Evolutionary conservation across 2,888 invertebrate genomes (phyloP).

Genomic region (Anthophora plumipes): DNA sequence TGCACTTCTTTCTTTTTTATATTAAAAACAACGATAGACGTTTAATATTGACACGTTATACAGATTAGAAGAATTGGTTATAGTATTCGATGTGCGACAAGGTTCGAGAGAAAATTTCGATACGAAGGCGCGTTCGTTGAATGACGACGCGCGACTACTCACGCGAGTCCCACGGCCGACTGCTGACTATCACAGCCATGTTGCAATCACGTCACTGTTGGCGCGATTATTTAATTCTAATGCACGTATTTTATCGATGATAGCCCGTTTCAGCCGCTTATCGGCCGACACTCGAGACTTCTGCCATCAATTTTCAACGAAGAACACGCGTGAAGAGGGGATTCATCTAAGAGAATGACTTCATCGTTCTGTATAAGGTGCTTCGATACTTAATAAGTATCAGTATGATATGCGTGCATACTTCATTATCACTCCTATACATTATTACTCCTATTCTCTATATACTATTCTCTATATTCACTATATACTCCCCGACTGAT

Average conservation of each 20-base stretch:
- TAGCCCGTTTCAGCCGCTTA: background rate
- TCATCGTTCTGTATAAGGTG: background rate
- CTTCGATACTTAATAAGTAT: too few species aligned
- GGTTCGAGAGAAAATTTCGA: background rate
- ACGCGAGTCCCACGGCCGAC: constrained; percentile 46
- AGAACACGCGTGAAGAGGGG: background rate
- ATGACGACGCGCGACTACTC: constrained; percentile 36
- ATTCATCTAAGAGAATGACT: background rate
- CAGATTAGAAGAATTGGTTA: too few species aligned
- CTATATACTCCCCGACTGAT: too few species aligned
- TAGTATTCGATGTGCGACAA: background rate
- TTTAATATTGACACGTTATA: too few species aligned
- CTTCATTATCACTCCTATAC: too few species aligned
- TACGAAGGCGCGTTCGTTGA: constrained; percentile 12
- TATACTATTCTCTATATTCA: too few species aligned
- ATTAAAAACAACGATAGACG: too few species aligned
- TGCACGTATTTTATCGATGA: constrained; percentile 10
- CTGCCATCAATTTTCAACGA: background rate
- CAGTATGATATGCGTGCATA: too few species aligned
- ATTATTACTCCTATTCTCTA: too few species aligned
- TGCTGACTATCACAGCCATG: constrained; percentile 61
- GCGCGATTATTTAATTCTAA: constrained; percentile 65
- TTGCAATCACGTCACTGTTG: constrained; percentile 62
- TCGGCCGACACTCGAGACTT: background rate
- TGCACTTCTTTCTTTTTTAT: too few species aligned